These are phyloP conservation scores for Conger conger DNA, from an alignment of 2,113 vertebrate genomes.

Conservation along the genomic window DNA sequence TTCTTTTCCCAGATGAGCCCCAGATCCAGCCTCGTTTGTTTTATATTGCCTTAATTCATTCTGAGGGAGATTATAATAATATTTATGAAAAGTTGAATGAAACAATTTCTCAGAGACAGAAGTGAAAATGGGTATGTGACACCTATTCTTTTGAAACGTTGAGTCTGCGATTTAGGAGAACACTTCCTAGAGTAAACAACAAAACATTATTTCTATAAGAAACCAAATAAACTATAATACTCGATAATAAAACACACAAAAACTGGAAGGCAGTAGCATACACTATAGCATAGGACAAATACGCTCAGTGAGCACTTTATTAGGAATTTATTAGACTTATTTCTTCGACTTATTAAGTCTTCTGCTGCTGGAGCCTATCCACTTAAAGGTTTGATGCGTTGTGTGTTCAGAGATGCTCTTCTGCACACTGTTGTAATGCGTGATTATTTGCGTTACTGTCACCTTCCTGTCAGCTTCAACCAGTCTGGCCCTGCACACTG, in stretches of 20 bases:
- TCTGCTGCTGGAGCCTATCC: no score
- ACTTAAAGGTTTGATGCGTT: no score
- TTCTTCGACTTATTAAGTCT: no score
- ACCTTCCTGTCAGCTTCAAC: no score
- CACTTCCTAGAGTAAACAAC: background rate
- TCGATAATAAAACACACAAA: background rate
- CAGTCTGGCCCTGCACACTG: no score
- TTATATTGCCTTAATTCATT: constrained; percentile 1
- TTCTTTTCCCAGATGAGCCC: background rate
- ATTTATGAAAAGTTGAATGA: constrained; percentile 2
- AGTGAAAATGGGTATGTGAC: background rate
- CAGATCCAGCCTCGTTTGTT: background rate
- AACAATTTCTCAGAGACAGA: background rate
- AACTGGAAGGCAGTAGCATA: background rate
- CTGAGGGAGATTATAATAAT: constrained; percentile 4
- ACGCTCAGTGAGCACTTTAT: background rate
- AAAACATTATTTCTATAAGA: background rate
- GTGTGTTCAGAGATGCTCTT: no score
- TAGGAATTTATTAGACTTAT: no score
- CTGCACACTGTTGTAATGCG: no score
- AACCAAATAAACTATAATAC: background rate
- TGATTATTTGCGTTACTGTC: no score
- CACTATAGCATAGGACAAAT: background rate
- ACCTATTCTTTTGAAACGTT: background rate
- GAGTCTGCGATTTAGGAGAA: background rate